Evolutionary conservation across 2,888 invertebrate genomes (phyloP), one percentile per base, ranked within the genome.

Genomic region (Himalopsyche tibetana): DNA sequence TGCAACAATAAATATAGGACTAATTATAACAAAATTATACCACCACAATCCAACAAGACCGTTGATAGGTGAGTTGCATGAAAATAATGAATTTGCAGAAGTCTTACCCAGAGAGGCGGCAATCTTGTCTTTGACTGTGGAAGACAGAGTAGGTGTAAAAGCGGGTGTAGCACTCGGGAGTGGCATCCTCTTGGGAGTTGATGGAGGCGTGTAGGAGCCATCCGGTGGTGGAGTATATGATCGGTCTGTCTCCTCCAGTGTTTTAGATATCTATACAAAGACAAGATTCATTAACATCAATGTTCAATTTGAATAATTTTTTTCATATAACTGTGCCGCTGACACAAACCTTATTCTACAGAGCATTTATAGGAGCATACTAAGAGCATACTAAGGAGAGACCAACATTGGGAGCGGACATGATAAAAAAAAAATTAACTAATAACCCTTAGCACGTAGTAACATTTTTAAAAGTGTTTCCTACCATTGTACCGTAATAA

Each of bases 111-210:
- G 89, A 6, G 92, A 91, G 80, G 93, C 93, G 38, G 93, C 93
- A 87, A 93, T 93, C 90, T 93, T 93, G 88, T 93, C 93, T 90
- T 92, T 93, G 81, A 93, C 93, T 0, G 93, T 91, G 55, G 92
- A 91, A 86, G 93, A 93, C 89, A 93, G 92, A 81, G 92, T 91
- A 5, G 92, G 90, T n/a, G 92, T 91, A 5, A 92, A 90, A 90
- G 92, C 92, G 5, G 91, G 91, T 81, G 89, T 86, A 80, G 86
- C 28, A 11, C 55, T 55, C 6, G 85, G 38, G 82, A 84, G 80
- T 36, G 82, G 80, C 17, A 83, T 74, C 82, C 87, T 84, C 83
- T 91, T 91, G 88, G 87, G 89, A 90, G 83, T 90, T 84, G 86
- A 90, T 91, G 90, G 12, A 93, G 93, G 84, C 93, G 93, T 86